Conservation (phyloP, 92 coral and sea anemone genomes). For the Virgularia gustaviana region DNA sequence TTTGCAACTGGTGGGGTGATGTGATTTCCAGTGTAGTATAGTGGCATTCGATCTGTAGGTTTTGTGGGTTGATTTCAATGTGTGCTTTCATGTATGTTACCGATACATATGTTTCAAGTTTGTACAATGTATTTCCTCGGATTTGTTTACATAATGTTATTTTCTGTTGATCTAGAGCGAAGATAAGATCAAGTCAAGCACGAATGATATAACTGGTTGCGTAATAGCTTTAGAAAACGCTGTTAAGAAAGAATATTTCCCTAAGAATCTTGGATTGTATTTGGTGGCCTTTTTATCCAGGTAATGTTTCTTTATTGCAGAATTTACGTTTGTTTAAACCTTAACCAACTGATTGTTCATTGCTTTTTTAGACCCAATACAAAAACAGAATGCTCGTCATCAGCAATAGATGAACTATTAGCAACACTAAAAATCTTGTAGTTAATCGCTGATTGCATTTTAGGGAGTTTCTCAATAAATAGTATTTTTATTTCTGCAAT, state of each 20-base stretch:
- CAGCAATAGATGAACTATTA: constrained; percentile 55
- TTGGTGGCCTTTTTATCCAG: constrained; percentile 79
- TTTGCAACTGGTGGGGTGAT: too few relatives aligned
- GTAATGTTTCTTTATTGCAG: constrained; percentile 42
- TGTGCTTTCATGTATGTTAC: background rate
- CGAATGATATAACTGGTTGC: constrained; percentile 72
- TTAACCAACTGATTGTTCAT: background rate
- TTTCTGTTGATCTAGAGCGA: constrained; percentile 64
- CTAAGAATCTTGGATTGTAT: constrained; percentile 69
- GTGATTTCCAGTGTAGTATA: too few relatives aligned
- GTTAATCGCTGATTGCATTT: background rate
- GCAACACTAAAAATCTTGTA: constrained; percentile 73
- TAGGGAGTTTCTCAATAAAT: background rate
- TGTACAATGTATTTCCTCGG: too few relatives aligned
- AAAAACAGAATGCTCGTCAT: constrained; percentile 49
- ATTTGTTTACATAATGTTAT: background rate
- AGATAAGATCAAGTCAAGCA: constrained; percentile 68
- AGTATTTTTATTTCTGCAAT: background rate
- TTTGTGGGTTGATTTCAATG: too few relatives aligned
- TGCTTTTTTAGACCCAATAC: constrained; percentile 52
- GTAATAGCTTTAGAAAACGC: constrained; percentile 72
- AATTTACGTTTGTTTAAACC: background rate
- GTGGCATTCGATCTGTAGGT: too few relatives aligned
- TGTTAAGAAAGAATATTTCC: constrained; percentile 78
- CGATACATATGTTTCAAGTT: background rate